Conservation (phyloP, 1,140 invertebrate species). For the Pentalonia nigronervosa region DNA sequence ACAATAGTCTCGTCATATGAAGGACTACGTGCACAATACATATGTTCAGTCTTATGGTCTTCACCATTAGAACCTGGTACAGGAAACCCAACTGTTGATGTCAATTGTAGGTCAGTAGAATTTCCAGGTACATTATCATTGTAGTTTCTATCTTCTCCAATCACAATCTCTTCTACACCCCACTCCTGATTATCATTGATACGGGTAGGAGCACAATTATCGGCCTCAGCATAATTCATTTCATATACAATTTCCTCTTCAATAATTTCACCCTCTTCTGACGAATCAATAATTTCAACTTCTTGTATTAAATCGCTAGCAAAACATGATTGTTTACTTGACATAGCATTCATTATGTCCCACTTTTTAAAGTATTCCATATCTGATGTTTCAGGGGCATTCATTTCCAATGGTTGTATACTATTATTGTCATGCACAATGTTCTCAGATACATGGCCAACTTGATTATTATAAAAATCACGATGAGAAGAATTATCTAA, state of each 20-base stretch:
- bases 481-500: neutral
- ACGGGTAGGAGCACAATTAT: neutral
- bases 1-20: neutral
- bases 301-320: slow-evolving; percentile 41
- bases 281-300: slow-evolving; percentile 1
- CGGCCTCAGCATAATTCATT: neutral
- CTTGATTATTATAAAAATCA: neutral
- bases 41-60: slow-evolving; percentile 49
- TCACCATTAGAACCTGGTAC: neutral
- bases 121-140: neutral
- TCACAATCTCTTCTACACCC: slow-evolving; percentile 14
- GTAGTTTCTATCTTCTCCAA: neutral
- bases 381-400: neutral
- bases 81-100: neutral
- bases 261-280: neutral
- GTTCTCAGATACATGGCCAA: neutral
- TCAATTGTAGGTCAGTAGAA: neutral
- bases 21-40: slow-evolving; percentile 31
- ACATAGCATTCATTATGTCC: neutral
- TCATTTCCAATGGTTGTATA: neutral
- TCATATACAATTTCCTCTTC: slow-evolving; percentile 38
- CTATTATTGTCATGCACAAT: neutral
- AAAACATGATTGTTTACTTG: slow-evolving; percentile 23
- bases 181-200: neutral
- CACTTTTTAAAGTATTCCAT: neutral